These are phyloP conservation scores for Ptychadena robeensis DNA, from an alignment of 2,797 vertebrate species.

Conservation along the genomic window DNA sequence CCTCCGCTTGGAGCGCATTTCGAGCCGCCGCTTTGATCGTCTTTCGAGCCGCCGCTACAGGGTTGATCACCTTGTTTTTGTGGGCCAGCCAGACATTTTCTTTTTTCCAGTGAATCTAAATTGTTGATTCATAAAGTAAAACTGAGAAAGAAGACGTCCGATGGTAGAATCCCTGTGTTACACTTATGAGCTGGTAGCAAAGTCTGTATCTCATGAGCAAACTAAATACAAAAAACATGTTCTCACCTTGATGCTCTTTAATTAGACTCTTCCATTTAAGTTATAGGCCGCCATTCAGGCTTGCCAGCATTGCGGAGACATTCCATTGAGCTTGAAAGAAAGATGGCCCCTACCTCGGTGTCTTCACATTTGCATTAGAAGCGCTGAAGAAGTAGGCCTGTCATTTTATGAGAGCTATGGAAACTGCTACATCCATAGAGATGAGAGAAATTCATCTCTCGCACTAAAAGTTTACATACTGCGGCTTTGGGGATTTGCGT, in stretches of 20 bases:
- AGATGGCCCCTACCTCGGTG: neutral
- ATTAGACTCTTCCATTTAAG: neutral
- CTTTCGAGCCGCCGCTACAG: too few species aligned
- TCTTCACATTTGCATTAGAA: neutral
- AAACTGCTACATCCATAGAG: neutral
- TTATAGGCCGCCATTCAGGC: neutral
- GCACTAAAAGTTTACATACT: neutral
- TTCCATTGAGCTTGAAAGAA: neutral
- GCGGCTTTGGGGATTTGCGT: neutral
- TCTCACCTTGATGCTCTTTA: neutral
- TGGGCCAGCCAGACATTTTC: too few species aligned
- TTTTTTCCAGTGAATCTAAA: too few species aligned
- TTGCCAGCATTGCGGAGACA: neutral
- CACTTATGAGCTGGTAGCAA: neutral
- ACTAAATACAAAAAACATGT: neutral
- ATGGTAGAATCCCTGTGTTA: neutral
- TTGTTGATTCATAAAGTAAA: neutral
- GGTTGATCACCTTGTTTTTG: too few species aligned
- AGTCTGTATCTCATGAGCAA: neutral
- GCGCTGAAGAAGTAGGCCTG: neutral
- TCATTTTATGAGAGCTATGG: neutral
- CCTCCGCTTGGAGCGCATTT: too few species aligned
- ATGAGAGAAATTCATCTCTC: neutral
- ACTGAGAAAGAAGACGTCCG: neutral
- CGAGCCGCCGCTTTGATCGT: too few species aligned